Conservation (phyloP, 2,797 vertebrate species). For the Alauda arvensis region DNA sequence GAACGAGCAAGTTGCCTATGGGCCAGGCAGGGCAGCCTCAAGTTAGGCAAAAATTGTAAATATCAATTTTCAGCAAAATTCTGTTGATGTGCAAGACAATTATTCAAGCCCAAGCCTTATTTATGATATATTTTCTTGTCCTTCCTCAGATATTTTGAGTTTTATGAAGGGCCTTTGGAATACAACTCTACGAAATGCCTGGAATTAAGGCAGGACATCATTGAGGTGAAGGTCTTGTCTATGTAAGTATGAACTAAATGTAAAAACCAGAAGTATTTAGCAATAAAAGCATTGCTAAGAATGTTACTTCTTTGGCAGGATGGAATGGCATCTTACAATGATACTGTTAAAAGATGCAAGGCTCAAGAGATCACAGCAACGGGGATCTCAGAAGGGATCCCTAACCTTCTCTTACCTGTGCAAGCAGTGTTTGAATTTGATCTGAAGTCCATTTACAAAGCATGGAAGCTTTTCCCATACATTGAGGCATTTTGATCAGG, state of each 20-base stretch:
- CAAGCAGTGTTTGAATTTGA: background rate
- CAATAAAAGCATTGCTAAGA: background rate
- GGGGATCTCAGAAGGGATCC: background rate
- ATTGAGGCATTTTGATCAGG: background rate
- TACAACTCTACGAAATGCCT: constrained; percentile 94
- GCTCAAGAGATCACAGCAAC: background rate
- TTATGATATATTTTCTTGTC: background rate
- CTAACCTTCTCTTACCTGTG: background rate
- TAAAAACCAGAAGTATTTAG: background rate
- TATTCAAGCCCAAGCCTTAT: background rate
- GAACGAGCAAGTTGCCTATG: background rate
- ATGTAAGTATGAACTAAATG: constrained; percentile 85
- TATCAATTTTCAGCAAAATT: background rate
- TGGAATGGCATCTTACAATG: background rate
- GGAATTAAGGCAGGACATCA: constrained; percentile 92
- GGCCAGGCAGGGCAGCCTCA: background rate
- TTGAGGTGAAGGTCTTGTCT: constrained; percentile 92
- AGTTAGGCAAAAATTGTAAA: background rate
- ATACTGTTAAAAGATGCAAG: background rate
- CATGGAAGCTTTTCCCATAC: background rate
- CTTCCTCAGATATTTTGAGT: constrained; percentile 90
- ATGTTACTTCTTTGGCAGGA: background rate
- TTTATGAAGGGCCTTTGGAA: constrained; percentile 87
- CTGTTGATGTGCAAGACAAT: background rate
- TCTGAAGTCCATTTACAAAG: background rate